Conservation (phyloP, 2,797 vertebrate species). For the Neosilurus mollespiculum region DNA sequence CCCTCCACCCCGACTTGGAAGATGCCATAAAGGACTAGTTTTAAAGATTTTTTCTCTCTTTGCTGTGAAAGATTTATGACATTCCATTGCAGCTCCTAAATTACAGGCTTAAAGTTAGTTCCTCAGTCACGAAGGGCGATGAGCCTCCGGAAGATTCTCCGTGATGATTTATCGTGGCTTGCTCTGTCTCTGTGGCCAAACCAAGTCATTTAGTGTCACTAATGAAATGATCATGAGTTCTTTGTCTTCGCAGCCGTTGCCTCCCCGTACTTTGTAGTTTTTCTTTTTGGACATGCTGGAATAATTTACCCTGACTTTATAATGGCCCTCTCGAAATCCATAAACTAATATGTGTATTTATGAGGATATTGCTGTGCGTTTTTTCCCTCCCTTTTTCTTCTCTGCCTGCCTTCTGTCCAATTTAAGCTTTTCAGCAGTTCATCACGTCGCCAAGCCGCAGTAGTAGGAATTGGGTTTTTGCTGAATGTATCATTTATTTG, state of each 20-base stretch:
- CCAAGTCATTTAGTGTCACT: conserved; percentile 65
- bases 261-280: conserved; percentile 34
- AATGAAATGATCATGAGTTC: conserved; percentile 58
- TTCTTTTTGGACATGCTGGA: conserved; percentile 42
- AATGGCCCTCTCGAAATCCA: conserved; percentile 37
- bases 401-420: conserved; percentile 24
- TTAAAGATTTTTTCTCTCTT: conserved; percentile 51
- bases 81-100: conserved; percentile 76
- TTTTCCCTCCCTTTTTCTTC: conserved; percentile 40
- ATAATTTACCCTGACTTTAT: conserved; percentile 45
- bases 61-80: conserved; percentile 74
- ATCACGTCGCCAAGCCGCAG: neutral
- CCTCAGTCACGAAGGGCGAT: conserved; percentile 67
- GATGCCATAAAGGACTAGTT: conserved; percentile 52
- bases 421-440: conserved; percentile 29
- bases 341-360: conserved; percentile 45
- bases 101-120: conserved; percentile 75
- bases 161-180: conserved; percentile 63
- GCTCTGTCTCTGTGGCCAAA: conserved; percentile 66
- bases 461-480: conserved; percentile 6
- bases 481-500: conserved; percentile 11
- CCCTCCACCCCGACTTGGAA: conserved; percentile 44
- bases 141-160: conserved; percentile 63
- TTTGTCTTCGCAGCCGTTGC: conserved; percentile 33
- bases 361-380: conserved; percentile 28